Percentiles rank a stretch among this genome's conserved stretches.
Conservation (phyloP, 2,113 vertebrate species). For the Nothobranchius kuhntae region DNA sequence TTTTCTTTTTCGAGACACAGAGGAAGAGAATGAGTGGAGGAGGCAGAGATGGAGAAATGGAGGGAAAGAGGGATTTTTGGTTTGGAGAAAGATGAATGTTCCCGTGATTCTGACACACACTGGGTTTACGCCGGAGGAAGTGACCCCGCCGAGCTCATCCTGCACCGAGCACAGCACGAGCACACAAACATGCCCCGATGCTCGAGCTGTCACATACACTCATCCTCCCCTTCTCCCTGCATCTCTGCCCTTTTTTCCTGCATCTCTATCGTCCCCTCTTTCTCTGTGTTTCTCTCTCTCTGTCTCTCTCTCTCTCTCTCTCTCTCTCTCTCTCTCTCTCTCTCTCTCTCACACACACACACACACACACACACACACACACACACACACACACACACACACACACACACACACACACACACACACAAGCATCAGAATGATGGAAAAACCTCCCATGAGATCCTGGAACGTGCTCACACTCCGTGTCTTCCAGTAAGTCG, state of each 20-base stretch:
- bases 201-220: slow-evolving; percentile 69
- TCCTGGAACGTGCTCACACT: background rate
- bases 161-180: slow-evolving; percentile 36
- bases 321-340: too few species aligned
- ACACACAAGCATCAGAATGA: slow-evolving; percentile 30
- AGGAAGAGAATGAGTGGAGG: background rate
- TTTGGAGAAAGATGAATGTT: slow-evolving; percentile 59
- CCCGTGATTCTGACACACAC: slow-evolving; percentile 57
- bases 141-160: slow-evolving; percentile 66
- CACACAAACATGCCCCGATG: slow-evolving; percentile 39
- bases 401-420: slow-evolving; percentile 23
- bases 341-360: too few species aligned
- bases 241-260: slow-evolving; percentile 9
- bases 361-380: too few species aligned
- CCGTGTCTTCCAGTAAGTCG: slow-evolving; percentile 37
- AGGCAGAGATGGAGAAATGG: slow-evolving; percentile 9
- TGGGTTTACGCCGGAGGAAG: slow-evolving; percentile 59
- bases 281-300: slow-evolving; percentile 4
- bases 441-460: slow-evolving; percentile 23
- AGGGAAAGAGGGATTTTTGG: slow-evolving; percentile 43
- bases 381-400: too few species aligned
- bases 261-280: background rate
- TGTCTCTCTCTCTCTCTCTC: too few species aligned
- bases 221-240: slow-evolving; percentile 45
- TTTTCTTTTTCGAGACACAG: background rate